Evolutionary conservation across 2,888 invertebrate genomes (phyloP).

Genomic region (Meloe dianella): DNA sequence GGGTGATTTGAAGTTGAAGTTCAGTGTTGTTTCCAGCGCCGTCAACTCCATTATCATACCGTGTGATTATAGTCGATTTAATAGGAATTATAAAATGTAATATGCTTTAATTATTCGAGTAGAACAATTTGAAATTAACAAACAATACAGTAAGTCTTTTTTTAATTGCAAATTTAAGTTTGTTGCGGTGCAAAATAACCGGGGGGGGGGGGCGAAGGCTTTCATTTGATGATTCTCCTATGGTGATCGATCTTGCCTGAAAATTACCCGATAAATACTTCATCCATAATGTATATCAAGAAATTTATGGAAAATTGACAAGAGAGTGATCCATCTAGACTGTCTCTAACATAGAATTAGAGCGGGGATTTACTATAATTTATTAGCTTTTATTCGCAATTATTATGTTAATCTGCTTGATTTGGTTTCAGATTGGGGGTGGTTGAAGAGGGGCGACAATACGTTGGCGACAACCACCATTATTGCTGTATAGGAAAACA

Average conservation of each 20-base stretch:
- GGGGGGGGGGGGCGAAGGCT: too few species aligned
- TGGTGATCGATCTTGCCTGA: not conserved
- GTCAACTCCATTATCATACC: slow-evolving; percentile 40
- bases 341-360: not conserved
- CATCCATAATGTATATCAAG: slow-evolving; percentile 26
- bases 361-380: slow-evolving; percentile 14
- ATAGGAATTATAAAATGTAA: too few species aligned
- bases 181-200: too few species aligned
- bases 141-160: not conserved
- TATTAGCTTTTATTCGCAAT: slow-evolving; percentile 21
- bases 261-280: slow-evolving; percentile 25
- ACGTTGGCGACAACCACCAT: not conserved
- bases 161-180: too few species aligned
- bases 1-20: slow-evolving; percentile 44
- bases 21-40: slow-evolving; percentile 53
- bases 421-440: slow-evolving; percentile 25
- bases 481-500: too few species aligned
- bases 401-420: slow-evolving; percentile 25
- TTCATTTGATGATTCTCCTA: not conserved
- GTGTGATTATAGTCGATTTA: not conserved
- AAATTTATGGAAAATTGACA: slow-evolving; percentile 18
- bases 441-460: slow-evolving; percentile 13
- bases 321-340: not conserved
- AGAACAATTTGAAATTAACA: not conserved
- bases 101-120: too few species aligned